Evolutionary conservation across 1,140 invertebrate species (phyloP), one percentile per base, ranked within the genome.

Genomic region (Dolichoris vasculosae): DNA sequence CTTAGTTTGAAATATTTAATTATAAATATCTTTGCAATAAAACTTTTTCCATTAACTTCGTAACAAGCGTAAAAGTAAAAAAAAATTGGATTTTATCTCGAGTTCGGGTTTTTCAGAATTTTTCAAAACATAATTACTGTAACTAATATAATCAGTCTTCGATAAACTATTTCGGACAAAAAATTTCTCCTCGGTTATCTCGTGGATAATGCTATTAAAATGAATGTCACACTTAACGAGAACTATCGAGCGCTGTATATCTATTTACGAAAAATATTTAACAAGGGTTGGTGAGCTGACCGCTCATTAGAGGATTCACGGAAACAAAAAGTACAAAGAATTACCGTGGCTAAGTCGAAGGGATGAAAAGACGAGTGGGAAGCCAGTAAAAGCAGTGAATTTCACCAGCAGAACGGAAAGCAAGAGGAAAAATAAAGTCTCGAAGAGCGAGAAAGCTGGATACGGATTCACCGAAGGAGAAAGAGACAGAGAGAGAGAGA

Each of bases 361-460:
- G 40, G 15, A 69, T 69, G 17, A 75, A 75, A 75, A 75, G 38
- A 43, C 69, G 38, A 73, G 69, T 73, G 11, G 38, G 13, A 73
- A 43, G 6, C 23, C 23, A 35, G 23, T 77, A 51, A 51, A 46
- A 51, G 75, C 7, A 51, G 26, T 43, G 38, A 77, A 51, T 32
- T 77, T 77, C 23, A 4, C 75, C 15, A 17, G 75, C 40, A 51
- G 13, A 43, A 17, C 3, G 23, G 81, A 75, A 78, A 59, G 35
- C 30, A 87, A 67, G 15, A 15, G 26, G n/a, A 17, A 59, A 38
- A 73, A 59, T 43, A n/a, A 88, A 17, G 48, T 55, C 75, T 3
- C 1, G n/a, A 13, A 43, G 32, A 51, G 75, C 17, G 15, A 51
- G 30, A 51, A 43, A 43, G 4, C 0, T 9, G 46, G 13, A 1